Evolutionary conservation across 2,113 vertebrate species (phyloP), one percentile per base, ranked within the genome.

Genomic region (Cebidichthys violaceus): DNA sequence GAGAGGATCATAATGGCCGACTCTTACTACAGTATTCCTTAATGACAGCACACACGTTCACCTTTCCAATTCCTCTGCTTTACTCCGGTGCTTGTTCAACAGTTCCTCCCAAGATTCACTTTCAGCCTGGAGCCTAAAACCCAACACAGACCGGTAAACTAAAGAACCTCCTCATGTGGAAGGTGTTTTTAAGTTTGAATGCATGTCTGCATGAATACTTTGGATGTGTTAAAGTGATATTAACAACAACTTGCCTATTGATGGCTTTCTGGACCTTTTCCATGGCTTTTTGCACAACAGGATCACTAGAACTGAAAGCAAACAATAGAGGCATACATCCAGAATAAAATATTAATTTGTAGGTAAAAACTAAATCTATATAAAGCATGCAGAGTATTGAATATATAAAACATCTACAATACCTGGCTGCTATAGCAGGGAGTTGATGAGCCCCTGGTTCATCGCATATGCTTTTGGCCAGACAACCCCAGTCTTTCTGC

Each of bases 91-190:
- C 90, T 95, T 95, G 60, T 89, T 88, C n/a, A 96, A 54, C 24
- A 96, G 90, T 0, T 88, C 70, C 67, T 94, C 92, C 95, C 96
- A 96, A 24, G 94, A 91, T 4, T 88, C 71, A 86, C 90, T 92
- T 89, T 96, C 95, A 69, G 80, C 73, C 70, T 94, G 90, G 29
- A 96, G 82, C 85, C 96, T 96, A 65, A 77, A 92, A 81, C 8
- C 88, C 9, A 75, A 65, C 35, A 86, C 2, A 69, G n/a, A 15
- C n/a, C 1, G 8, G 7, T 57, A 33, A 71, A 71, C 69, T 59
- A 18, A 59, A 61, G 1, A 79, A 22, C 22, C 1, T 52, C 22
- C 1, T 52, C 18, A 20, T 15, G 65, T 22, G 29, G 6, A 35
- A n/a, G 24, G 4, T 22, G 20, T 61, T 72, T 37, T 73, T 65